These are phyloP conservation scores for Rhynchophorus ferrugineus DNA, from an alignment of 1,140 invertebrate genomes.

Conservation along the genomic window DNA sequence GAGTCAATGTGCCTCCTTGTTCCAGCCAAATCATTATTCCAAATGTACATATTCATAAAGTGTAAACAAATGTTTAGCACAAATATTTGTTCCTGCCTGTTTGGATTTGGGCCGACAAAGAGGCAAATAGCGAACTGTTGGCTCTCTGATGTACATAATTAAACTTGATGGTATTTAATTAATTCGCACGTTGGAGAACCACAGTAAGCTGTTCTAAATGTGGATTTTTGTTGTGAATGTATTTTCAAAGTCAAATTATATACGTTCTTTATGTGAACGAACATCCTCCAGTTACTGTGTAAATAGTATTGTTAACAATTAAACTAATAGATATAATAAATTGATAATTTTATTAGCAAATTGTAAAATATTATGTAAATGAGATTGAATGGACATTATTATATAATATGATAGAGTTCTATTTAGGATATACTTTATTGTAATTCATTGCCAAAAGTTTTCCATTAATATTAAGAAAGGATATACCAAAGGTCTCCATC, in stretches of 20 bases:
- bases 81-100: neutral
- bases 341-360: constrained; percentile 1
- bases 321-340: constrained; percentile 1
- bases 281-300: neutral
- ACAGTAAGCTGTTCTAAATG: neutral
- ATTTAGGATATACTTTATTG: too few species aligned
- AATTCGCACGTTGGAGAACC: neutral
- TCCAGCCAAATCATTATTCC: neutral
- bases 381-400: constrained; percentile 1
- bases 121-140: neutral
- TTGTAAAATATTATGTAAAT: constrained; percentile 14
- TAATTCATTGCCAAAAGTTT: too few species aligned
- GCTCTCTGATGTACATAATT: neutral
- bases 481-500: neutral
- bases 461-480: neutral
- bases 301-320: constrained; percentile 13
- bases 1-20: neutral
- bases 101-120: neutral
- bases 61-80: neutral
- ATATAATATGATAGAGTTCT: neutral
- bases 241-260: neutral
- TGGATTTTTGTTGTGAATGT: neutral
- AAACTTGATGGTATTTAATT: neutral
- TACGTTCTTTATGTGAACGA: neutral
- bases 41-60: neutral